phyloP scores from a whole-genome alignment of 2,888 invertebrate species.

The Dascillus cervinus region DNA sequence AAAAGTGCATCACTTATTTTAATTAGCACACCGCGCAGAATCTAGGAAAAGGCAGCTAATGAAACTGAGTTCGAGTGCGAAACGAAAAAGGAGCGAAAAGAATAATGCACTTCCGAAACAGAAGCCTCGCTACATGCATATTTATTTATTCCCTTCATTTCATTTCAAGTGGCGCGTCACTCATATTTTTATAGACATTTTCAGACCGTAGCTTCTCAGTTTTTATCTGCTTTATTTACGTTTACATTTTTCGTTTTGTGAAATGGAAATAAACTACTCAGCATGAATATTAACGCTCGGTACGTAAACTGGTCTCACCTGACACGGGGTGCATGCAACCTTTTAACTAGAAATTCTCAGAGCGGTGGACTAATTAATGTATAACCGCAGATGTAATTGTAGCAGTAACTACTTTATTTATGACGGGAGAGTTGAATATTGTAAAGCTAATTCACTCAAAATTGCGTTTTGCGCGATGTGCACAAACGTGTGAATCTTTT shows the following conservation, averaged over 20 bases:
- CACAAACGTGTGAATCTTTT: no score
- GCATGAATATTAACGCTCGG: constrained; percentile 2
- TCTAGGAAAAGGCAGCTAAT: constrained; percentile 13
- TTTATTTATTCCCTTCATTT: no score
- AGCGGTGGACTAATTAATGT: constrained; percentile 16
- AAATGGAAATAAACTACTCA: no score
- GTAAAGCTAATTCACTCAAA: no score
- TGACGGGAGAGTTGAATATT: no score
- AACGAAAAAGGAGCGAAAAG: constrained; percentile 9
- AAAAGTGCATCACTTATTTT: constrained; percentile 28
- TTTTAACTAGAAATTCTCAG: constrained; percentile 16
- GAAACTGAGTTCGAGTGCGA: constrained; percentile 14
- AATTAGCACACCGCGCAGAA: constrained; percentile 15
- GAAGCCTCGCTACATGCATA: no score
- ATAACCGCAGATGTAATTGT: constrained; percentile 17
- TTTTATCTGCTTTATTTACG: no score
- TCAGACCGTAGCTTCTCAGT: no score
- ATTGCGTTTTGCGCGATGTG: no score
- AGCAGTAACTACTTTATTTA: constrained; percentile 4
- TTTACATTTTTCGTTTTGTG: no score
- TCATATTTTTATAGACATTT: no score
- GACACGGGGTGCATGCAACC: constrained; percentile 9
- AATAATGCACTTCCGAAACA: constrained; percentile 13
- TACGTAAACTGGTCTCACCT: constrained; percentile 12
- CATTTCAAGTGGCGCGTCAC: no score